Conservation (phyloP, 2,113 vertebrate species). For the Calypte anna region DNA sequence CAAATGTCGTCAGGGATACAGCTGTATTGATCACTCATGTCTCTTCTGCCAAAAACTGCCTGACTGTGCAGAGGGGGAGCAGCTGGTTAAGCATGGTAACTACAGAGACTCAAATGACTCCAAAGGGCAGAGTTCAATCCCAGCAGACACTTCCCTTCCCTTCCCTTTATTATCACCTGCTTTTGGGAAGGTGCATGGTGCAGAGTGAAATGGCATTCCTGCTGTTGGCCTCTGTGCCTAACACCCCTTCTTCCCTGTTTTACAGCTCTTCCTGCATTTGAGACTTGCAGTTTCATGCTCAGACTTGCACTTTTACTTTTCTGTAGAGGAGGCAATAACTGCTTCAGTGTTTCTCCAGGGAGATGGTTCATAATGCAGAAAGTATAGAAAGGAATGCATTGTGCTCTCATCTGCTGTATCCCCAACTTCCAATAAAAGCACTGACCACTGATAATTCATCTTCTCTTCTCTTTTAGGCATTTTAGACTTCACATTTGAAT, state of each 20-base stretch:
- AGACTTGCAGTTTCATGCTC: background rate
- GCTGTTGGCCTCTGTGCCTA: no score
- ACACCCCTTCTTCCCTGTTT: background rate
- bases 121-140: background rate
- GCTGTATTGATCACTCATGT: background rate
- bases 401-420: background rate
- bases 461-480: background rate
- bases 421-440: background rate
- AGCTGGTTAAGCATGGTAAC: conserved; percentile 10
- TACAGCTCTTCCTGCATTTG: background rate
- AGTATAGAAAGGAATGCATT: background rate
- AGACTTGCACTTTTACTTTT: background rate
- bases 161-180: background rate
- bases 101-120: background rate
- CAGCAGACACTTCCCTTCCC: background rate
- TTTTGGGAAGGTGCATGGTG: background rate
- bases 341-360: background rate
- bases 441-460: background rate
- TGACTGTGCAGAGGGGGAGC: background rate
- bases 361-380: background rate
- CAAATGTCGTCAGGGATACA: background rate
- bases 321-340: background rate
- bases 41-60: background rate
- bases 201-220: background rate
- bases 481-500: conserved; percentile 34